Conservation (phyloP, 2,797 vertebrate species). For the Urosaurus nigricauda region DNA sequence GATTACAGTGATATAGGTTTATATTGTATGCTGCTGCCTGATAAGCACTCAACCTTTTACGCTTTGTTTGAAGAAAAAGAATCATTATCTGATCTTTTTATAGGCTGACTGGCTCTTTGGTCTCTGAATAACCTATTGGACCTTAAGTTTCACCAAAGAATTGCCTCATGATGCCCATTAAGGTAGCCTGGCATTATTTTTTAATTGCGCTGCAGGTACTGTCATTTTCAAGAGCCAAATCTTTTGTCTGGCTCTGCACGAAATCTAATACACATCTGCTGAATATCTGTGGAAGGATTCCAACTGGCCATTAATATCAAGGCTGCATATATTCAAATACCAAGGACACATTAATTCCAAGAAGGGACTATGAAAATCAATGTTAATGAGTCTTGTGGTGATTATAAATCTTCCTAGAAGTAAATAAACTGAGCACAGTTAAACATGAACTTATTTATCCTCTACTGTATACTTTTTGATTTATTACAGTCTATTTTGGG, state of each 20-base stretch:
- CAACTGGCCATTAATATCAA: conserved; percentile 60
- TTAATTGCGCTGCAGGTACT: conserved; percentile 40
- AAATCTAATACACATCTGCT: conserved; percentile 49
- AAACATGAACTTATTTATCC: conserved; percentile 61
- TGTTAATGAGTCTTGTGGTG: conserved; percentile 62
- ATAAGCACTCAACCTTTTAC: conserved; percentile 40
- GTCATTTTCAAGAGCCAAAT: conserved; percentile 36
- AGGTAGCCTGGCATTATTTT: conserved; percentile 38
- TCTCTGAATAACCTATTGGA: conserved; percentile 27
- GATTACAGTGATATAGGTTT: accelerated
- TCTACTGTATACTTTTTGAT: conserved; percentile 51
- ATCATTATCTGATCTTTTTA: conserved; percentile 48
- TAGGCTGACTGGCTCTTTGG: conserved; percentile 12
- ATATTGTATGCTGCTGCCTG: conserved; percentile 4
- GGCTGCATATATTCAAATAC: conserved; percentile 57
- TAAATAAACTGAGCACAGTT: conserved; percentile 69
- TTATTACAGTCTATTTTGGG: conserved; percentile 46
- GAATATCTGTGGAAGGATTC: conserved; percentile 56
- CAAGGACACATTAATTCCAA: conserved; percentile 62
- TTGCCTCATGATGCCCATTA: conserved; percentile 20
- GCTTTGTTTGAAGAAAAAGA: conserved; percentile 43
- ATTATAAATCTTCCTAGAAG: conserved; percentile 61
- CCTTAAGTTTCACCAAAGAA: conserved; percentile 35
- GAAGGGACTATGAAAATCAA: conserved; percentile 65
- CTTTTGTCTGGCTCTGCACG: conserved; percentile 49